phyloP scores from a whole-genome alignment of 2,888 invertebrate species.

The Uropetala carovei region DNA sequence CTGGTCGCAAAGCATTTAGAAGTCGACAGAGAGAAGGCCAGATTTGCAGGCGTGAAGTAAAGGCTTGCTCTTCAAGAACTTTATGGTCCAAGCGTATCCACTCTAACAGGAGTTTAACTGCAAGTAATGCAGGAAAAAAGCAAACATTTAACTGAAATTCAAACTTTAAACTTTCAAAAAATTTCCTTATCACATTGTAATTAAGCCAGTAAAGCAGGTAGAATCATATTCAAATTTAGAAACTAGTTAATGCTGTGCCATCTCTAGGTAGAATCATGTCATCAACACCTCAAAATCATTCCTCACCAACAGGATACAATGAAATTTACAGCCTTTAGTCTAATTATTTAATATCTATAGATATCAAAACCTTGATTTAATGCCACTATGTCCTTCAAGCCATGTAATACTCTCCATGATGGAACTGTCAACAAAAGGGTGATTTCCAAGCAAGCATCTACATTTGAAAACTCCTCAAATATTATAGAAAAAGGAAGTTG shows the following conservation, averaged over 20 bases:
- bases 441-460: too few species aligned
- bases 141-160: neutral
- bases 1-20: conserved; percentile 81
- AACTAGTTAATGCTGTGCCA: too few species aligned
- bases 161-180: too few species aligned
- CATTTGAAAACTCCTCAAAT: too few species aligned
- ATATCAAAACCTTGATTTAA: neutral
- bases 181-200: too few species aligned
- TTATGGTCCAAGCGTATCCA: conserved; percentile 81
- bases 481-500: too few species aligned
- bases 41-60: conserved; percentile 80
- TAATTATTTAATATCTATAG: neutral
- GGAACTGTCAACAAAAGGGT: too few species aligned
- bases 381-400: neutral
- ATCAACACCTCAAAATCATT: too few species aligned
- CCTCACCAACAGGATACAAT: neutral
- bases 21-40: conserved; percentile 88
- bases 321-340: neutral
- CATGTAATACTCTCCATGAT: too few species aligned
- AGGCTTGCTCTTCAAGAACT: conserved; percentile 77
- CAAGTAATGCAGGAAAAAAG: conserved; percentile 69
- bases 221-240: too few species aligned
- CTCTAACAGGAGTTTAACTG: conserved; percentile 86
- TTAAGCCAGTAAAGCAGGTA: too few species aligned
- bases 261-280: too few species aligned